Evolutionary conservation across 2,113 vertebrate species (phyloP).

Genomic region (Epinephelus cyanopodus): DNA sequence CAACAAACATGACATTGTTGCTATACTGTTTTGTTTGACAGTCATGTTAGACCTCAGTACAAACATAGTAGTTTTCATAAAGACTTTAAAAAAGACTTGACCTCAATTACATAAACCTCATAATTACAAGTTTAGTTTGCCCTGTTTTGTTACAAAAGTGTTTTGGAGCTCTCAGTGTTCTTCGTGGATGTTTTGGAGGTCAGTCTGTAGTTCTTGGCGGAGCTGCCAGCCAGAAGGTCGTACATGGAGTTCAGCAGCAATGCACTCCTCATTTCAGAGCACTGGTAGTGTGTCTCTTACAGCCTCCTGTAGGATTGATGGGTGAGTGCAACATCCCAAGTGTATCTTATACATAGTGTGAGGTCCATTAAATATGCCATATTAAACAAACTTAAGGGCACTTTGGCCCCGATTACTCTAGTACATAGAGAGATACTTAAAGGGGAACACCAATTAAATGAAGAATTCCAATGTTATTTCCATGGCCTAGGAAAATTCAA

Average conservation of each 20-base stretch:
- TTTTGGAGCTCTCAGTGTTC: background rate
- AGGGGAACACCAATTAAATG: no score
- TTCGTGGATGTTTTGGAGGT: constrained; percentile 22
- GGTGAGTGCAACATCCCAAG: background rate
- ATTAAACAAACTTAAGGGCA: background rate
- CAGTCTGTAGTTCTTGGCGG: constrained; percentile 15
- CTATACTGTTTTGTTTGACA: background rate
- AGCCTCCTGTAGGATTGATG: background rate
- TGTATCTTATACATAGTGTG: background rate
- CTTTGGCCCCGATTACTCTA: background rate
- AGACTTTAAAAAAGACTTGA: constrained; percentile 21
- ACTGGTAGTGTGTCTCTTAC: background rate
- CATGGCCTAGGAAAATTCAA: no score
- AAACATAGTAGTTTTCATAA: background rate
- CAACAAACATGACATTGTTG: background rate
- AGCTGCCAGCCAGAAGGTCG: background rate
- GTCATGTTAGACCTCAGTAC: background rate
- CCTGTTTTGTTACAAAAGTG: constrained; percentile 19
- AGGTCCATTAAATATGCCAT: background rate
- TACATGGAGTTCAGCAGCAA: background rate
- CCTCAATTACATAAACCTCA: constrained; percentile 19
- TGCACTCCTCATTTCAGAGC: background rate
- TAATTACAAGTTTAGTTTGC: constrained; percentile 23
- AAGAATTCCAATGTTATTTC: no score
- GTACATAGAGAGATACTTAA: background rate